Evolutionary conservation across 2,113 vertebrate genomes (phyloP).

Genomic region (Corythornis vintsioides): DNA sequence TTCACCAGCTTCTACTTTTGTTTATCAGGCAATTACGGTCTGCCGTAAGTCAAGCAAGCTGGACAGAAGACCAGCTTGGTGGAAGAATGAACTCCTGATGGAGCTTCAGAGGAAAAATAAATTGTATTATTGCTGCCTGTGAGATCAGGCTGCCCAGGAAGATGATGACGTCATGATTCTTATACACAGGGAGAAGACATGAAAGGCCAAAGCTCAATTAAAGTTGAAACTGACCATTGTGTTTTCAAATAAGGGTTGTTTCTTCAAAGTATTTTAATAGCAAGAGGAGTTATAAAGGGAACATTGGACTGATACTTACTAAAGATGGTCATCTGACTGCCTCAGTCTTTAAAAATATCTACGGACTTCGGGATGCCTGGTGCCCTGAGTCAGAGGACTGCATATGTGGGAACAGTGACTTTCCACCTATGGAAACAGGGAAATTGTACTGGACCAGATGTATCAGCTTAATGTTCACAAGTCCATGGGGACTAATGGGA

Average conservation of each 20-base stretch:
- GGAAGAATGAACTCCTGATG: background rate
- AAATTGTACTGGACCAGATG: background rate
- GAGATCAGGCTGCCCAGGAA: background rate
- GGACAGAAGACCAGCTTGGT: background rate
- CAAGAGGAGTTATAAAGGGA: background rate
- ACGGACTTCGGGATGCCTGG: background rate
- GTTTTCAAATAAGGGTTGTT: background rate
- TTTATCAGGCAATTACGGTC: background rate
- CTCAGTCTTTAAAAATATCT: background rate
- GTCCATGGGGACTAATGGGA: background rate
- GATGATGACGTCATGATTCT: background rate
- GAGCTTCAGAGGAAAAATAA: background rate
- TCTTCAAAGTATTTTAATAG: background rate
- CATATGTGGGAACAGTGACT: fast-evolving
- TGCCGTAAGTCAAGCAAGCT: background rate
- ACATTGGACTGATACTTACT: background rate
- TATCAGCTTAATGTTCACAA: background rate
- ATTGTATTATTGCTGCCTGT: background rate
- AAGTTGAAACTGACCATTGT: background rate
- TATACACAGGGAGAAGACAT: background rate
- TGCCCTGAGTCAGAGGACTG: background rate
- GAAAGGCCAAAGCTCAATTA: background rate
- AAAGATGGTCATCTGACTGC: background rate
- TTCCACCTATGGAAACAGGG: background rate
- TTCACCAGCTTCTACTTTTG: background rate